Evolutionary conservation across 2,113 vertebrate species (phyloP).

Genomic region (Actinemys pallida): DNA sequence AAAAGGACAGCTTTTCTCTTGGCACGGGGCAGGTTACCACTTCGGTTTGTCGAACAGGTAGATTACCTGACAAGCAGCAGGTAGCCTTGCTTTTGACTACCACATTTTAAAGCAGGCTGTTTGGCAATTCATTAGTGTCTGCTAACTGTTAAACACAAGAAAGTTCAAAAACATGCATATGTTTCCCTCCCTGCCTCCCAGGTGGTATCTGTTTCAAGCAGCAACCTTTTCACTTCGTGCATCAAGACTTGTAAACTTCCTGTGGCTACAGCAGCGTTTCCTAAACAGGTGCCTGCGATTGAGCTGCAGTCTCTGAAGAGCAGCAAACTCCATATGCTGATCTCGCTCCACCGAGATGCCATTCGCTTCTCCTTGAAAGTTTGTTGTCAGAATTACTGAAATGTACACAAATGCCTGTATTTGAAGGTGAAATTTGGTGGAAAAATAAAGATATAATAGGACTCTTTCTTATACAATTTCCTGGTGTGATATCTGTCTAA

Average conservation of each 20-base stretch:
- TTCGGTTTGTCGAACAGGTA: constrained; percentile 77
- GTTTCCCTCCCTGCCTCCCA: constrained; percentile 80
- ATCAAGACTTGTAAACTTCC: constrained; percentile 79
- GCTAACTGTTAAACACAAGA: constrained; percentile 79
- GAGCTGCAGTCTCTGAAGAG: constrained; percentile 59
- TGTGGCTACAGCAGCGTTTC: constrained; percentile 66
- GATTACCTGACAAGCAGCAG: constrained; percentile 78
- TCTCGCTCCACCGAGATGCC: constrained; percentile 27
- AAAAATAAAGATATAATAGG: constrained; percentile 86
- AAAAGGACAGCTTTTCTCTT: constrained; percentile 73
- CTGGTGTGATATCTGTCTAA: constrained; percentile 83
- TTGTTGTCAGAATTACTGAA: constrained; percentile 80
- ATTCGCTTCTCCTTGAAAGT: constrained; percentile 72
- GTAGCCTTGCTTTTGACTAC: constrained; percentile 74
- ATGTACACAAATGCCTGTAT: constrained; percentile 80
- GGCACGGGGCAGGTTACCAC: constrained; percentile 74
- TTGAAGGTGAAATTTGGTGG: constrained; percentile 82
- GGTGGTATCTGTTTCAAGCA: constrained; percentile 80
- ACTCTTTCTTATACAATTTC: constrained; percentile 86
- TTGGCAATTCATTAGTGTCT: constrained; percentile 82
- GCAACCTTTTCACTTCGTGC: constrained; percentile 80
- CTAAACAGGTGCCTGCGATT: constrained; percentile 49
- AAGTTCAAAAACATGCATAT: constrained; percentile 81
- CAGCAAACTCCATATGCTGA: constrained; percentile 62
- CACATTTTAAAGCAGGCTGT: constrained; percentile 71